Base-by-base conservation (phyloP, 2,888 invertebrate species). In the Drosophila neonasuta region DNA sequence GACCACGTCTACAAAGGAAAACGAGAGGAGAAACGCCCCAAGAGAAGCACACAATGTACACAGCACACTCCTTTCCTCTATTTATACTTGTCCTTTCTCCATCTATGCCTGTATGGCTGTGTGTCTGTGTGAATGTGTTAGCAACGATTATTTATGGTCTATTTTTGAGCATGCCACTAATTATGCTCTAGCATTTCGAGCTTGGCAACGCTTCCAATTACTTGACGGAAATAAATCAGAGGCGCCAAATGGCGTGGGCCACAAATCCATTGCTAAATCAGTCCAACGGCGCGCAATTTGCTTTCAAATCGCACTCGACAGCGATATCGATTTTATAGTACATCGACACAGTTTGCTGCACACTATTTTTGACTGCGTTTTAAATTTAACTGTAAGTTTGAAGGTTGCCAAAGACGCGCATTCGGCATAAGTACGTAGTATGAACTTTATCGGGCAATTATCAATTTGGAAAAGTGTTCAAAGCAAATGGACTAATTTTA, bases 141-240 rank as follows among this genome's bases (percentile, higher is more conserved):
- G 77, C 84, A 58, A 68, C 87, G 77, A 81, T 86, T 82, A 86
- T 82, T 82, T 86, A 82, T 82, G 81, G 77, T 79, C 79, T 86
- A 86, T 84, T 86, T 82, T 84, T 84, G 74, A 84, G 82, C 64
- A 77, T 30, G 70, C 82, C 77, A 86, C 87, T 86, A 82, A 82
- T 82, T 82, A 82, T 84, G 81, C 70, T 60, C 70, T 60, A 65
- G 71, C 79, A 81, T 86, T 81, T 78, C 39, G 86, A 86, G 73
- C 68, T 46, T 68, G 66, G 70, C 74, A 74, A 86, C 77, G 81
- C 73, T 76, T 79, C 82, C 87, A 84, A 82, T 82, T 86, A 84
- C 81, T 74, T 67, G 63, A 69, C 77, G 66, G 49, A 86, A 84
- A 82, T 86, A 82, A 86, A 86, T 86, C 85, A 86, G 69, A 50